These are phyloP conservation scores for Reinhardtius hippoglossoides DNA, from an alignment of 2,113 vertebrate genomes.

Conservation along the genomic window DNA sequence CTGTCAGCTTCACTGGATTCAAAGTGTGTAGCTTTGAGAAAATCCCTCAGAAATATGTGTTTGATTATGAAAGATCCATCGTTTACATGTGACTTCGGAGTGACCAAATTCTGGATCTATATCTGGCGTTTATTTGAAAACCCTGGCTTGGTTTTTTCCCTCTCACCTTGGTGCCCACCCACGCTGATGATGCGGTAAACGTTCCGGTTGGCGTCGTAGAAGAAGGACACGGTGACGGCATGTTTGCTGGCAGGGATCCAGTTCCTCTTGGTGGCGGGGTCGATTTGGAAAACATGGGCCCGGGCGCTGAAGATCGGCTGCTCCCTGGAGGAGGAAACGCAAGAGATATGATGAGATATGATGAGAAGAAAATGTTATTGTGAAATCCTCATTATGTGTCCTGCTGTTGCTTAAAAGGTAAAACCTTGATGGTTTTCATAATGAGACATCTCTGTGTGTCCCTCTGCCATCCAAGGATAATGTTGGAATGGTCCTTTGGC, in stretches of 20 bases:
- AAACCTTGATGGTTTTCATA: neutral
- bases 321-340: slow-evolving; percentile 84
- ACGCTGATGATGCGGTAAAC: slow-evolving; percentile 99
- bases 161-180: slow-evolving; percentile 94
- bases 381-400: neutral
- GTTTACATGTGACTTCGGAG: neutral
- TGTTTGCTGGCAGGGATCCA: slow-evolving; percentile 98
- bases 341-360: neutral
- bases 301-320: slow-evolving; percentile 96
- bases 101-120: neutral
- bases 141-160: neutral
- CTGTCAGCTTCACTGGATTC: neutral
- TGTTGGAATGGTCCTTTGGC: slow-evolving; percentile 34
- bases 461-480: slow-evolving; percentile 20
- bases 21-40: neutral
- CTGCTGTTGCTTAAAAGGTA: neutral
- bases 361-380: neutral
- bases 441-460: neutral
- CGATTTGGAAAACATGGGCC: slow-evolving; percentile 98
- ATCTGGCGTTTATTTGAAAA: neutral
- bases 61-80: neutral
- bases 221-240: slow-evolving; percentile 94
- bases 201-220: slow-evolving; percentile 91
- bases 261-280: slow-evolving; percentile 93
- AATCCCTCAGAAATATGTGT: neutral